These are phyloP conservation scores for Coilia nasus DNA, from an alignment of 2,797 vertebrate genomes.

Conservation along the genomic window DNA sequence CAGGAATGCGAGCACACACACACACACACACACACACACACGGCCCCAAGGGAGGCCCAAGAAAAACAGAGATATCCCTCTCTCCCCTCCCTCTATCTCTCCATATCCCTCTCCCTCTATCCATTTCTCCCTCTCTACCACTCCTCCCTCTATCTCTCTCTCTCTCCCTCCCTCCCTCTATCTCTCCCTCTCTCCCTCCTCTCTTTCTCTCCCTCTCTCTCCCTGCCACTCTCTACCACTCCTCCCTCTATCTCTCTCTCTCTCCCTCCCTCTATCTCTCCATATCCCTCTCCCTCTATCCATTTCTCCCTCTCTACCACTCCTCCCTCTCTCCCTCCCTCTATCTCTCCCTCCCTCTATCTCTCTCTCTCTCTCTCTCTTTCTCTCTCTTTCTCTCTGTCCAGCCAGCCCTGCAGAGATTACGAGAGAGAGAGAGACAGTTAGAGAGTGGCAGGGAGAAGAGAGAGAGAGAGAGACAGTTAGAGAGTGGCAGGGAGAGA, in stretches of 20 bases:
- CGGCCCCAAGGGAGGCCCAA: not conserved
- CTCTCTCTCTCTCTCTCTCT: not conserved
- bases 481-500: not conserved
- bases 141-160: no score
- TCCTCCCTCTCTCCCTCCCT: not conserved
- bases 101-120: no score
- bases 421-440: not conserved
- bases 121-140: no score
- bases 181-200: no score
- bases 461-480: not conserved
- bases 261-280: not conserved
- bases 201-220: no score
- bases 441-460: not conserved
- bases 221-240: no score
- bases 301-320: not conserved
- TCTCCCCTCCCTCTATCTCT: not conserved
- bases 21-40: no score
- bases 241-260: not conserved
- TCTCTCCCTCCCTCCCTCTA: no score
- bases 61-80: slow-evolving; percentile 11
- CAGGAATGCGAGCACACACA: no score
- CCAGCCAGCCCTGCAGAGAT: not conserved
- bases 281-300: not conserved
- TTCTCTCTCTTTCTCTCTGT: not conserved
- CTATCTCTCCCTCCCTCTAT: not conserved